phyloP scores from a whole-genome alignment of 2,113 vertebrate genomes.

The Pterocles orientalis region DNA sequence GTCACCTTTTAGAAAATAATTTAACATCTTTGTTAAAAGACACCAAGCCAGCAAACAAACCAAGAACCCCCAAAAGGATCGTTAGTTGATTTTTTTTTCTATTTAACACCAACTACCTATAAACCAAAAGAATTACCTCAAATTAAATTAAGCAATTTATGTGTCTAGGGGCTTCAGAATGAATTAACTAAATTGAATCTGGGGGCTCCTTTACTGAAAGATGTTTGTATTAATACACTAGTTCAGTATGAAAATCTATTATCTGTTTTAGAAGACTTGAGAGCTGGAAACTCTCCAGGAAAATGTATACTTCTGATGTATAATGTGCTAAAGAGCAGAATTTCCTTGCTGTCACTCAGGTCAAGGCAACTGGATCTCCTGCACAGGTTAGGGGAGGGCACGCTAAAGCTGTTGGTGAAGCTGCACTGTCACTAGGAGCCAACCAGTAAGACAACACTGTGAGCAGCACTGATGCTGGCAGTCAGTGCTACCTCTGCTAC shows the following conservation, averaged over 20 bases:
- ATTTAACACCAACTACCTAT: neutral
- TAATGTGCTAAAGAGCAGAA: neutral
- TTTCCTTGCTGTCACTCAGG: neutral
- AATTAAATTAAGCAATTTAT: neutral
- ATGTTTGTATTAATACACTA: neutral
- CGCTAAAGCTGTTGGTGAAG: neutral
- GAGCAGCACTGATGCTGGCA: neutral
- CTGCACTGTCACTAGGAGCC: neutral
- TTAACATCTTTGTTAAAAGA: neutral
- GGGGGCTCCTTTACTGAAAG: neutral
- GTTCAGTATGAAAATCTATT: neutral
- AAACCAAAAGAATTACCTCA: neutral
- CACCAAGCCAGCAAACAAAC: neutral
- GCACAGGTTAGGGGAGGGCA: neutral
- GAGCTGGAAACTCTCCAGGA: neutral
- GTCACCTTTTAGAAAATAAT: neutral
- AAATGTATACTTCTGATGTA: neutral
- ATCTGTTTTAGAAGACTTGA: neutral
- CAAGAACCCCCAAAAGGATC: neutral
- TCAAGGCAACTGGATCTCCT: neutral
- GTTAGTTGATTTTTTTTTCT: neutral
- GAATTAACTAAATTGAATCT: neutral
- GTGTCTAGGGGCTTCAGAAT: neutral
- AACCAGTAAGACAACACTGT: rapidly evolving
- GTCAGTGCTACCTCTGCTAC: neutral